These are phyloP conservation scores for Drosophila heteroneura DNA, from an alignment of 2,888 invertebrate species.

Conservation along the genomic window DNA sequence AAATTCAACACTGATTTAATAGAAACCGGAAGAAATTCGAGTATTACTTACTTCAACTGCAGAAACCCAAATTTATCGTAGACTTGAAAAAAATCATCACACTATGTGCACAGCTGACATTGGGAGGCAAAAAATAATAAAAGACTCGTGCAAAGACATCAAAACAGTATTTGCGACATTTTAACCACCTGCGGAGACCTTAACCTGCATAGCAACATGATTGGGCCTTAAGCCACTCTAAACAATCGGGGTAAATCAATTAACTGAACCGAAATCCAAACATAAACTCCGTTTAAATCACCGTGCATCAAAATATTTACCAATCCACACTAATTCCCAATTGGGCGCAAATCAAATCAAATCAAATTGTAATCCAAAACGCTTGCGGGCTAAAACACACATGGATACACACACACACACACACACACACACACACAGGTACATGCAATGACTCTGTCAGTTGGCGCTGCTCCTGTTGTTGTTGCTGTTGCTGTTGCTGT, in stretches of 20 bases:
- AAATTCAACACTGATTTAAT: not conserved
- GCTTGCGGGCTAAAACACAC: slow-evolving; percentile 61
- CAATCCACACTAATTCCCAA: slow-evolving; percentile 81
- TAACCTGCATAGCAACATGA: slow-evolving; percentile 15
- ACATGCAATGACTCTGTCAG: slow-evolving; percentile 23
- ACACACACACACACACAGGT: slow-evolving; percentile 14
- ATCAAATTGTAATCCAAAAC: slow-evolving; percentile 79
- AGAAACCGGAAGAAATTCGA: not conserved
- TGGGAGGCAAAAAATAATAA: not conserved
- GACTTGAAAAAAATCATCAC: not conserved
- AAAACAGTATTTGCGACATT: slow-evolving; percentile 26
- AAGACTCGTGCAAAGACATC: not conserved
- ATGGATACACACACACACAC: slow-evolving; percentile 22
- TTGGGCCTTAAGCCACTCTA: slow-evolving; percentile 31
- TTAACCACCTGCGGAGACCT: slow-evolving; percentile 35
- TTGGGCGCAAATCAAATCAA: slow-evolving; percentile 79
- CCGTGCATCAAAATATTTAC: slow-evolving; percentile 81
- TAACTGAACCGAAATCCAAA: slow-evolving; percentile 61
- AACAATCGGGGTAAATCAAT: slow-evolving; percentile 58
- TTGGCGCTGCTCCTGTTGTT: slow-evolving; percentile 36
- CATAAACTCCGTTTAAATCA: slow-evolving; percentile 55
- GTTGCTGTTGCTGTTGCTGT: slow-evolving; percentile 15
- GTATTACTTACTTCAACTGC: not conserved
- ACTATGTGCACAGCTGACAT: slow-evolving; percentile 55
- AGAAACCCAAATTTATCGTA: not conserved